A percentile compares a stretch with the other conserved stretches of the same genome.
These are phyloP conservation scores for Drosophila kuntzei DNA, from an alignment of 2,888 invertebrate genomes.

Conservation along the genomic window DNA sequence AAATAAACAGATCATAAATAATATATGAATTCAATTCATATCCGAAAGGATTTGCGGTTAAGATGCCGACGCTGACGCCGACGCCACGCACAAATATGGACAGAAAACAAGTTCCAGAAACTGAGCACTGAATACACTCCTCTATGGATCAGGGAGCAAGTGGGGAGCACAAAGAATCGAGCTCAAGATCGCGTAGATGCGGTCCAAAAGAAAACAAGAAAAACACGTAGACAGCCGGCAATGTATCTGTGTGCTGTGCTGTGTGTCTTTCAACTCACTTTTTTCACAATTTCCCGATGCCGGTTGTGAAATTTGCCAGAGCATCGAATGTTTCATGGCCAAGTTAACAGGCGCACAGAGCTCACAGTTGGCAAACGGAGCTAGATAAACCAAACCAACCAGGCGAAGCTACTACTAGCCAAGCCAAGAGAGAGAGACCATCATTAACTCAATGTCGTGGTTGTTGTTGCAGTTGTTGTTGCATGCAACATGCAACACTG, in stretches of 20 bases:
- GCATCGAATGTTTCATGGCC: conserved; percentile 79
- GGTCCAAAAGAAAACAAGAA: conserved; percentile 75
- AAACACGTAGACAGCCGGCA: conserved; percentile 64
- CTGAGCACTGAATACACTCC: conserved; percentile 11
- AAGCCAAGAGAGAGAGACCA: conserved; percentile 50
- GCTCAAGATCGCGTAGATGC: conserved; percentile 72
- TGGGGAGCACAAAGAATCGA: conserved; percentile 40
- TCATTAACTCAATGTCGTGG: conserved; percentile 68
- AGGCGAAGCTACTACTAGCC: conserved; percentile 41
- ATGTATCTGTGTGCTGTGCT: not conserved
- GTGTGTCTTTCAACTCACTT: conserved; percentile 70
- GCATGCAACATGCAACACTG: conserved; percentile 70
- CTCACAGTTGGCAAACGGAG: conserved; percentile 27
- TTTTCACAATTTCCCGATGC: conserved; percentile 77
- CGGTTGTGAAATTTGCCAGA: conserved; percentile 73
- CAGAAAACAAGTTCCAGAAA: conserved; percentile 62
- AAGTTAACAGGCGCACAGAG: conserved; percentile 79
- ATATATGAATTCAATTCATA: conserved; percentile 82
- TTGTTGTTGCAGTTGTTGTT: conserved; percentile 32
- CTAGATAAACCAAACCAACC: conserved; percentile 22
- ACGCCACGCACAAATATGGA: conserved; percentile 75
- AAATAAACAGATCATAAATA: conserved; percentile 81
- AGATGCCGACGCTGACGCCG: conserved; percentile 52
- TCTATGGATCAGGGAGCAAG: conserved; percentile 3
- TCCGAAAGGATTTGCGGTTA: conserved; percentile 81